Percentiles rank a stretch among this genome's conserved stretches.
Conservation (phyloP, 2,888 invertebrate species). For the Labia minor region DNA sequence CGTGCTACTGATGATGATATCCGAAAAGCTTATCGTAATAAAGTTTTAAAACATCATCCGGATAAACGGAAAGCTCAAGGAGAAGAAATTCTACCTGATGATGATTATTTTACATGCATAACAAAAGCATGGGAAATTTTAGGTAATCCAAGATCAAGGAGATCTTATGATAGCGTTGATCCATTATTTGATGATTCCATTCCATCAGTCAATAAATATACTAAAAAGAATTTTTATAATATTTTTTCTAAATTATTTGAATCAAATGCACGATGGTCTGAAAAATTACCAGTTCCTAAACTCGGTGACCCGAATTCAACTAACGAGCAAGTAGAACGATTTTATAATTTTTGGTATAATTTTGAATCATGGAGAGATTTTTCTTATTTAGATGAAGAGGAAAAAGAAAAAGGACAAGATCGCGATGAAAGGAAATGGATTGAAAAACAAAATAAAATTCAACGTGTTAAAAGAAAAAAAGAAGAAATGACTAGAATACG, state of each 20-base stretch:
- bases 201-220: constrained; percentile 57
- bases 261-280: constrained; percentile 83
- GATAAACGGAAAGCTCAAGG: constrained; percentile 91
- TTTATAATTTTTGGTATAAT: constrained; percentile 97
- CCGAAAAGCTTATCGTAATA: constrained; percentile 75
- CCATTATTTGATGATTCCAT: constrained; percentile 83
- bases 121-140: constrained; percentile 92
- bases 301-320: constrained; percentile 66
- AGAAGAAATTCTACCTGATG: constrained; percentile 75
- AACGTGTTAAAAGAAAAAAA: constrained; percentile 84
- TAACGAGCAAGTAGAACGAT: constrained; percentile 77
- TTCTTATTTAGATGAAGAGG: constrained; percentile 97
- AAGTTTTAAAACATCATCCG: constrained; percentile 91
- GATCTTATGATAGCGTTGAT: constrained; percentile 94
- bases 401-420: constrained; percentile 52
- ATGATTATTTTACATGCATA: constrained; percentile 97
- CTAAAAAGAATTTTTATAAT: constrained; percentile 68
- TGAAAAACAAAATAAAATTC: constrained; percentile 93
- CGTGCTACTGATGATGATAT: constrained; percentile 87
- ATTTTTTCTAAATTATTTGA: constrained; percentile 47
- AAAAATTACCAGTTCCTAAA: constrained; percentile 70
- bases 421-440: constrained; percentile 97
- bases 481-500: constrained; percentile 91
- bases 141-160: constrained; percentile 66
- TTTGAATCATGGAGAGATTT: constrained; percentile 99